Conservation (phyloP, 2,113 vertebrate species). For the Chloropsis cyanopogon region DNA sequence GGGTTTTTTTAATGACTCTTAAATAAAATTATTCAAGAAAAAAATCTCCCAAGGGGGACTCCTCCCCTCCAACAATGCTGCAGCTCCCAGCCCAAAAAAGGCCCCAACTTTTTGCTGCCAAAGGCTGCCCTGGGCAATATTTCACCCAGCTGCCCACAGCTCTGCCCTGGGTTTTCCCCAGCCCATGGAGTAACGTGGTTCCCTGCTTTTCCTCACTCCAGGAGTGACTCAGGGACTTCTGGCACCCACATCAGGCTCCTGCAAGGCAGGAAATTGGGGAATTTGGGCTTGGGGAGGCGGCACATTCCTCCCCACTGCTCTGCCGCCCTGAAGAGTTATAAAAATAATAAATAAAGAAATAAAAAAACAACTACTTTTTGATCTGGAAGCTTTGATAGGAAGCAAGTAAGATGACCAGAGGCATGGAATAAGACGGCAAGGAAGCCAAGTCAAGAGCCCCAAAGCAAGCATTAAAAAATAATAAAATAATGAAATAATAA, state of each 20-base stretch:
- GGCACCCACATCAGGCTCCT: not conserved
- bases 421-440: not conserved
- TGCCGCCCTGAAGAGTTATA: not conserved
- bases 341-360: not conserved
- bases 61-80: not conserved
- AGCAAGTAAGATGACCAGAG: not conserved
- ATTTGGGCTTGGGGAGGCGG: not conserved
- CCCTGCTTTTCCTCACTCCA: not conserved
- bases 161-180: not conserved
- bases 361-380: not conserved
- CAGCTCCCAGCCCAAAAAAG: not conserved
- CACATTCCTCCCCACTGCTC: not conserved
- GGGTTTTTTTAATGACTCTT: not conserved
- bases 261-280: no score
- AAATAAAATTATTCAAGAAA: not conserved
- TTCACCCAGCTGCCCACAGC: not conserved
- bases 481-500: not conserved
- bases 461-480: not conserved
- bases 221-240: not conserved
- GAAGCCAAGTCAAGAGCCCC: not conserved
- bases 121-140: not conserved
- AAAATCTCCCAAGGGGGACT: not conserved
- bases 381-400: not conserved
- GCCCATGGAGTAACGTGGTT: fast-evolving
- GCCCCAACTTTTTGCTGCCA: not conserved